These are phyloP conservation scores for Acipenser oxyrinchus DNA, from an alignment of 2,797 vertebrate species.

Conservation along the genomic window DNA sequence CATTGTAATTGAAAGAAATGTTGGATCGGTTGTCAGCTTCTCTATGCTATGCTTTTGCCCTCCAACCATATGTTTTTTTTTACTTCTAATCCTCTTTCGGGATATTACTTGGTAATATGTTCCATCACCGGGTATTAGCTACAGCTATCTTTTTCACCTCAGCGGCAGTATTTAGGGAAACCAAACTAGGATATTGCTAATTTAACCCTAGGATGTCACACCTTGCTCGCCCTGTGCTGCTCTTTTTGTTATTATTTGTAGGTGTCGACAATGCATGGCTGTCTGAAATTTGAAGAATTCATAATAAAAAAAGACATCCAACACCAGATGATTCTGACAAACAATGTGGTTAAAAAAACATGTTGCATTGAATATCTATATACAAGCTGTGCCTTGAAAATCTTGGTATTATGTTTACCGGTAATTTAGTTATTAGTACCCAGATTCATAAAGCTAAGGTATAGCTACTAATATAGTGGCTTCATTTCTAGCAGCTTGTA, in stretches of 20 bases:
- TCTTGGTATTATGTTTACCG: too few relatives aligned
- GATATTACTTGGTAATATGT: conserved; percentile 74
- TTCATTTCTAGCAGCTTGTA: too few relatives aligned
- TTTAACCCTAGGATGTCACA: conserved; percentile 45
- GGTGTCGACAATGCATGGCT: neutral
- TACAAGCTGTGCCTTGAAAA: too few relatives aligned
- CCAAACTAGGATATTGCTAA: conserved; percentile 36
- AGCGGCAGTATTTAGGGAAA: conserved; percentile 47
- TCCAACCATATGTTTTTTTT: conserved; percentile 23
- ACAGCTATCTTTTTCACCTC: conserved; percentile 60
- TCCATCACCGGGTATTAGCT: conserved; percentile 60
- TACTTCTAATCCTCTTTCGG: conserved; percentile 68
- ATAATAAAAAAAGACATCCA: neutral
- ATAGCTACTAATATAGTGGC: too few relatives aligned
- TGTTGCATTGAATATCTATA: too few relatives aligned
- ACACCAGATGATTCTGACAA: too few relatives aligned
- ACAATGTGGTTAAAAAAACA: too few relatives aligned
- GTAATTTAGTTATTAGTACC: too few relatives aligned
- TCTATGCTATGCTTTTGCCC: conserved; percentile 35
- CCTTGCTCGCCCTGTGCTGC: neutral
- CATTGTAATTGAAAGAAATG: conserved; percentile 21
- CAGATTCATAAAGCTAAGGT: too few relatives aligned
- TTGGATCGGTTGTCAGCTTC: conserved; percentile 48
- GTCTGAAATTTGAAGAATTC: neutral
- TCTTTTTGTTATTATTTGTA: neutral